Percentiles rank a stretch among this genome's conserved stretches.
phyloP scores from a whole-genome alignment of 2,113 vertebrate genomes.

The Haemorhous mexicanus region DNA sequence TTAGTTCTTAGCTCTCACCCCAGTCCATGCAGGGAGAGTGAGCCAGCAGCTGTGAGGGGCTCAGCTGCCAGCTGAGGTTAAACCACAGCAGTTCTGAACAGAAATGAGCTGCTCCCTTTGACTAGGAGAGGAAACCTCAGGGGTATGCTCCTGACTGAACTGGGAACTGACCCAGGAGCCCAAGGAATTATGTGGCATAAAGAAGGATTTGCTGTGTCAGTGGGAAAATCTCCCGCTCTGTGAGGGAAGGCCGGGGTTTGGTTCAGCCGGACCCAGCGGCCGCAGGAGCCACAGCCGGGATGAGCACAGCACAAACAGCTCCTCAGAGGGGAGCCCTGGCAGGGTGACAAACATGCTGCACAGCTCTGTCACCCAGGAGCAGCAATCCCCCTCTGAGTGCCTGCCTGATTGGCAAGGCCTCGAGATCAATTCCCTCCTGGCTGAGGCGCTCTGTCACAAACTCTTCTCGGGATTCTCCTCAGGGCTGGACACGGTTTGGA shows the following conservation, averaged over 20 bases:
- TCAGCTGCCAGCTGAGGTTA: background rate
- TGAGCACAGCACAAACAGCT: background rate
- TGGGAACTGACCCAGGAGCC: background rate
- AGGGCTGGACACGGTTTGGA: background rate
- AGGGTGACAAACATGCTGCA: background rate
- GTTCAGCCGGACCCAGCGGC: background rate
- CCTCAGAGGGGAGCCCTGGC: background rate
- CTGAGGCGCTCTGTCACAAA: background rate
- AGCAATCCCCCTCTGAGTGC: background rate
- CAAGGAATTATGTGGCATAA: background rate
- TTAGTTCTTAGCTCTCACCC: background rate
- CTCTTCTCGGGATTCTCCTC: accelerated
- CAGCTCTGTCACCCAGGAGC: background rate
- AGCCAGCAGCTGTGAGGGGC: background rate
- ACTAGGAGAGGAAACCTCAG: background rate
- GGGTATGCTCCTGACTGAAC: background rate
- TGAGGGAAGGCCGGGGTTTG: background rate
- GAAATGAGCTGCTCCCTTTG: background rate
- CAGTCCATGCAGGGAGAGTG: background rate
- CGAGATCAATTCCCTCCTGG: background rate
- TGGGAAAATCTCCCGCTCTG: background rate
- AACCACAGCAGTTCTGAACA: background rate
- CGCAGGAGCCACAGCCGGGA: background rate
- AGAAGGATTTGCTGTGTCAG: background rate
- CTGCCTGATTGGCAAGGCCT: background rate